Base-by-base conservation (phyloP, 2,797 vertebrate species). In the Hippocampus kuda region DNA sequence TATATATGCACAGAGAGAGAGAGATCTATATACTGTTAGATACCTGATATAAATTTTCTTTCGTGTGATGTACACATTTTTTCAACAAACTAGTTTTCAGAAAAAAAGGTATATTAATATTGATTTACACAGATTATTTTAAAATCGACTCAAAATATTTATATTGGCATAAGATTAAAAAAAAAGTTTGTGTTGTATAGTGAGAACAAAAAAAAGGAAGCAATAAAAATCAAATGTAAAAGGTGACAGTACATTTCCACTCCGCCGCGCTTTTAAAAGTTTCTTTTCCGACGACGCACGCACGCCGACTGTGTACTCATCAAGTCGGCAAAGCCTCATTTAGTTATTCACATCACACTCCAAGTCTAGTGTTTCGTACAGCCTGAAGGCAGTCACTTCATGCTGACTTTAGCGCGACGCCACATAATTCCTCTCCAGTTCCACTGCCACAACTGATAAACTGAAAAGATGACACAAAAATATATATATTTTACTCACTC, bases 371-470 rank as follows among this genome's bases (percentile, higher is more conserved):
- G 60, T 71, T 83, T 78, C 72, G 72, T 60, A 66, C 66, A 68
- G 48, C 86, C 79, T 77, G 16, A 65, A 75, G 82, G 78, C 79
- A 68, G 71, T 71, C 63, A 46, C 69, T 75, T 77, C 75, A 70
- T 79, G 83, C 79, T 79, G 78, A 83, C 76, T 85, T 79, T 69
- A 74, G 77, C 76, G 77, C 70, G 68, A 67, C 62, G 68, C 30
- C 53, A 71, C 72, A 74, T 68, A 18, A n/a, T 77, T 74, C 69
- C 61, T 71, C 80, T 74, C 65, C 66, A 71, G 12, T 72, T 79
- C 72, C 59, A 81, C 73, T 80, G 80, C 77, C 79, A 82, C n/a
- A 79, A 70, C 1, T 69, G 66, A 84, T 83, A 22, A 76, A 74
- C 48, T 64, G 48, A 74, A 72, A 72, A 71, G 69, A 74, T 11